These are phyloP conservation scores for Oreohelix idahoensis DNA, from an alignment of 1,140 invertebrate genomes.

Conservation along the genomic window DNA sequence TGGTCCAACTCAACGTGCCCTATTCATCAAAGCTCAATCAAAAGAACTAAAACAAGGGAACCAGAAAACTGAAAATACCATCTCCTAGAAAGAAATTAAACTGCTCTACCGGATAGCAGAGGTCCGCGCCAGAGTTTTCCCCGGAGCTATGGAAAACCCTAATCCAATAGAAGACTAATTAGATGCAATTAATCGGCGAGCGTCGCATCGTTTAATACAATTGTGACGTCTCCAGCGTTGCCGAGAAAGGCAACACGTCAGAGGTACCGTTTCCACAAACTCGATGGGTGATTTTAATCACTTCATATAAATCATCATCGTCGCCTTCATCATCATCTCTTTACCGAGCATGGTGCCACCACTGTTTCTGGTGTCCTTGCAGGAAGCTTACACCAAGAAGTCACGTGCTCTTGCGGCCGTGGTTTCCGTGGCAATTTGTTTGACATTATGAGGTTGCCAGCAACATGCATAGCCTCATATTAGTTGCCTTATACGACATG, in stretches of 20 bases:
- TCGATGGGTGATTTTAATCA: not conserved
- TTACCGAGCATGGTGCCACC: too few species aligned
- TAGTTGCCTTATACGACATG: too few species aligned
- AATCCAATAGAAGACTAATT: constrained; percentile 10
- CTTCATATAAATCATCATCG: too few species aligned
- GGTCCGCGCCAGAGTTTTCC: not conserved
- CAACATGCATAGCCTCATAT: too few species aligned
- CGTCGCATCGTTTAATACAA: not conserved
- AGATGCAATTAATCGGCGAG: not conserved
- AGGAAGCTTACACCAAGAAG: too few species aligned
- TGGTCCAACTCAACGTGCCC: not conserved
- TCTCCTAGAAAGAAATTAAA: not conserved
- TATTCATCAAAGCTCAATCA: not conserved
- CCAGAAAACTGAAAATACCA: not conserved
- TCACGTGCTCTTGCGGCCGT: too few species aligned
- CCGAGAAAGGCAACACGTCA: not conserved
- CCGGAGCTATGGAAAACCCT: not conserved
- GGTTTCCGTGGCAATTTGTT: too few species aligned
- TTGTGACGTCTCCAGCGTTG: not conserved
- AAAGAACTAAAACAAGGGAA: not conserved
- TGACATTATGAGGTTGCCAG: too few species aligned
- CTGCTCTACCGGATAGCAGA: not conserved
- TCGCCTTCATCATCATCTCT: too few species aligned
- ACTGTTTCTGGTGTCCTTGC: too few species aligned
- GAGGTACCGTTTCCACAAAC: not conserved